Conservation (phyloP, 2,888 invertebrate species). For the Habrosyne pyritoides region DNA sequence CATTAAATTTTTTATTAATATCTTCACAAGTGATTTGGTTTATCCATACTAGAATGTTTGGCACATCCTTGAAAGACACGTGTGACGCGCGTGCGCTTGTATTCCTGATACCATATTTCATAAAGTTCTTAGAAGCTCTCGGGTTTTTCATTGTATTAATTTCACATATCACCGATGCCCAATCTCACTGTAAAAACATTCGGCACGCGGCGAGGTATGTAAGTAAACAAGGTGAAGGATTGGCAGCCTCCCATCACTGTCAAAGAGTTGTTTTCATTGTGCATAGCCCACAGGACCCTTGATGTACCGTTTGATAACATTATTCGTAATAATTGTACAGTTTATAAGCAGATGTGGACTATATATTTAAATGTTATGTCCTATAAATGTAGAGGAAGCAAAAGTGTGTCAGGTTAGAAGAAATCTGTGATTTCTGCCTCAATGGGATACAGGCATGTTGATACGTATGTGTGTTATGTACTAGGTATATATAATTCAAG, state of each 20-base stretch:
- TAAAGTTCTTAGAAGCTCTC: background rate
- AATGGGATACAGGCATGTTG: too few relatives aligned
- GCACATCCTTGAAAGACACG: background rate
- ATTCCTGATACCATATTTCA: background rate
- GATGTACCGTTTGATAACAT: background rate
- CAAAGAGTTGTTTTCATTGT: constrained; percentile 33
- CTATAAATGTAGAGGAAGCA: too few relatives aligned
- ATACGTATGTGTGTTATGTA: too few relatives aligned
- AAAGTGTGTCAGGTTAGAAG: too few relatives aligned
- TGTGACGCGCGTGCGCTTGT: background rate
- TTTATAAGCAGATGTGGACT: background rate
- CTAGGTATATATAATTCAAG: too few relatives aligned
- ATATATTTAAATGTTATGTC: background rate
- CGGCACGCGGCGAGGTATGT: constrained; percentile 24
- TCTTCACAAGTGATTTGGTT: too few relatives aligned
- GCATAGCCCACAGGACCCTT: constrained; percentile 17
- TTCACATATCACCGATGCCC: constrained; percentile 17
- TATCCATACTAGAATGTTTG: too few relatives aligned
- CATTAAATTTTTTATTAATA: too few relatives aligned
- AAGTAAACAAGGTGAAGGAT: constrained; percentile 19
- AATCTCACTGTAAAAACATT: constrained; percentile 31
- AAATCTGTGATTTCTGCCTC: too few relatives aligned
- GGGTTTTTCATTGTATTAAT: background rate
- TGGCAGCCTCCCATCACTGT: constrained; percentile 24
- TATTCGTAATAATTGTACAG: background rate